Conservation (phyloP, 2,797 vertebrate species). For the Sebastes melanostomus region DNA sequence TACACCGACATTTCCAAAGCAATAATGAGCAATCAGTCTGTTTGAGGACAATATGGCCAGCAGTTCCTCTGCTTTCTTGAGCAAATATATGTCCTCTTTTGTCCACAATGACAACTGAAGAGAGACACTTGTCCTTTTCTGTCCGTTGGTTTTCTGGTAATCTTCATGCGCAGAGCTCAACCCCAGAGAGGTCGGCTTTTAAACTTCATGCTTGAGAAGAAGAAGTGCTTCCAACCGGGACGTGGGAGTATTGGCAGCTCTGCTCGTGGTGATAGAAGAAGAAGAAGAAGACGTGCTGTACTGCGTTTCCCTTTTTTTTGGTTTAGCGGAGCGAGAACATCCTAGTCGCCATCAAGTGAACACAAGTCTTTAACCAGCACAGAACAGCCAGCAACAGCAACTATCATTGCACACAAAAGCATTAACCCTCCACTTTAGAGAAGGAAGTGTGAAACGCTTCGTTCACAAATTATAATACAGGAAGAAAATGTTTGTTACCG, state of each 20-base stretch:
- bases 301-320: slow-evolving; percentile 3
- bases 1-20: slow-evolving; percentile 11
- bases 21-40: slow-evolving; percentile 19
- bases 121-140: not conserved
- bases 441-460: not conserved
- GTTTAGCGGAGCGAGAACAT: slow-evolving; percentile 25
- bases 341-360: slow-evolving; percentile 53
- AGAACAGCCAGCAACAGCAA: slow-evolving; percentile 18
- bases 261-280: not conserved
- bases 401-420: slow-evolving; percentile 44
- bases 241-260: not conserved
- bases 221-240: not conserved
- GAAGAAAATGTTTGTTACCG: not conserved
- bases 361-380: slow-evolving; percentile 24
- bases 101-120: slow-evolving; percentile 1
- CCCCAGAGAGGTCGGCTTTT: not conserved
- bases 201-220: not conserved
- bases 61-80: slow-evolving; percentile 4
- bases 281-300: not conserved
- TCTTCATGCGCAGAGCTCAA: not conserved
- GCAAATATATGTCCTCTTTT: slow-evolving; percentile 2
- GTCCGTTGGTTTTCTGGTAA: not conserved
- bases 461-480: slow-evolving; percentile 16
- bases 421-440: slow-evolving; percentile 14
- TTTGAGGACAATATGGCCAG: not conserved